Evolutionary conservation across 2,797 vertebrate species (phyloP).

Genomic region (Numenius phaeopus): DNA sequence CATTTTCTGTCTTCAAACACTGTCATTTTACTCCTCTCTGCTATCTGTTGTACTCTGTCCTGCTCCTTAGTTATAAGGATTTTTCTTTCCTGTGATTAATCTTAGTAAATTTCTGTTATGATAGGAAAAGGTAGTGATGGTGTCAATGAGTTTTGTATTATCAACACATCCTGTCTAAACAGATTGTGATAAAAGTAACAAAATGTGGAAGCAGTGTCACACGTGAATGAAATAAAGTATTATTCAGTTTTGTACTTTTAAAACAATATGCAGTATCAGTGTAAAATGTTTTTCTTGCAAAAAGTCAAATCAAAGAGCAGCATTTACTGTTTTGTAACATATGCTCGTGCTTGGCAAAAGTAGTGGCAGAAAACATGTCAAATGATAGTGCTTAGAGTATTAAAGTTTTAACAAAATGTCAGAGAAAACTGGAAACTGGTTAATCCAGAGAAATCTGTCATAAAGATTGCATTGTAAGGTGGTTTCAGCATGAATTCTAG

Average conservation of each 20-base stretch:
- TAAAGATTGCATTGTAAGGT: conserved; percentile 74
- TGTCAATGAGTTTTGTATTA: background rate
- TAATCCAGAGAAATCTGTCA: conserved; percentile 80
- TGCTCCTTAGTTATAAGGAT: background rate
- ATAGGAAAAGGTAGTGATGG: background rate
- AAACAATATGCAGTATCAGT: background rate
- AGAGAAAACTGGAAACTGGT: conserved; percentile 72
- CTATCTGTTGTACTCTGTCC: background rate
- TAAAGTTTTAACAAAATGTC: conserved; percentile 80
- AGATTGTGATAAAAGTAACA: background rate
- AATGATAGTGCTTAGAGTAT: conserved; percentile 68
- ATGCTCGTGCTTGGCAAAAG: conserved; percentile 67
- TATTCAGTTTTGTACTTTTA: background rate
- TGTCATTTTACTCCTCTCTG: background rate
- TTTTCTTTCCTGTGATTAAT: background rate
- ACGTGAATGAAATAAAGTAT: background rate
- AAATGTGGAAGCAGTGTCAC: background rate
- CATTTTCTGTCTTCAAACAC: background rate
- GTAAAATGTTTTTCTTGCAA: background rate
- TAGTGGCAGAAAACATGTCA: conserved; percentile 72
- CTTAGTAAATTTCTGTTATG: background rate
- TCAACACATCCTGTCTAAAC: background rate
- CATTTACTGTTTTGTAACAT: conserved; percentile 66
- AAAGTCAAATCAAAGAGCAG: background rate
- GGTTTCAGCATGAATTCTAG: conserved; percentile 70